Percentiles rank a stretch among this genome's conserved stretches.
Evolutionary conservation across 2,113 vertebrate species (phyloP).

Genomic region (Charina bottae): DNA sequence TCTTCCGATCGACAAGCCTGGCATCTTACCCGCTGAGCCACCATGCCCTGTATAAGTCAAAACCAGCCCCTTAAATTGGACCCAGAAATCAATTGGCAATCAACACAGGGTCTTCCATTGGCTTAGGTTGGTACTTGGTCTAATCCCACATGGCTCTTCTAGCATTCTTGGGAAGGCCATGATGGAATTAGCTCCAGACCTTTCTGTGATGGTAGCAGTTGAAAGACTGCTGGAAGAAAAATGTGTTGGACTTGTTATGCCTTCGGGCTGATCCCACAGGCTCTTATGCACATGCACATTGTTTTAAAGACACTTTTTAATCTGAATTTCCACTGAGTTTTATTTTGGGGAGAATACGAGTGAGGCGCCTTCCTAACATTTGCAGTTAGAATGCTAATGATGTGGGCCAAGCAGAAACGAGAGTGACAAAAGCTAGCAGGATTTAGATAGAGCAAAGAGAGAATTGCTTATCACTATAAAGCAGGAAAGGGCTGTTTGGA

Average conservation of each 20-base stretch:
- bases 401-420: slow-evolving; percentile 21
- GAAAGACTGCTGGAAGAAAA: neutral
- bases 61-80: neutral
- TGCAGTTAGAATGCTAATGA: slow-evolving; percentile 16
- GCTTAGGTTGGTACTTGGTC: neutral
- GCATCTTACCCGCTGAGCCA: too few relatives aligned
- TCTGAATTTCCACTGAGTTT: neutral
- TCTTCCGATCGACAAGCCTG: too few relatives aligned
- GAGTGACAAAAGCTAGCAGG: slow-evolving; percentile 25
- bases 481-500: slow-evolving; percentile 24
- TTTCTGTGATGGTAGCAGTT: neutral
- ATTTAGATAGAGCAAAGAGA: neutral
- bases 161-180: neutral
- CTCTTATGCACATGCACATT: too few relatives aligned
- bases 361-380: rapidly evolving
- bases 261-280: neutral
- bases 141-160: neutral
- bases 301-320: neutral
- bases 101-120: neutral
- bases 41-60: neutral
- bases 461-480: slow-evolving; percentile 50
- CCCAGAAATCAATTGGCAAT: neutral
- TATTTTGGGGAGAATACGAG: neutral
- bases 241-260: neutral
- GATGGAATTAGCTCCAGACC: neutral